These are phyloP conservation scores for Hetaerina americana DNA, from an alignment of 1,140 invertebrate species.

Conservation along the genomic window DNA sequence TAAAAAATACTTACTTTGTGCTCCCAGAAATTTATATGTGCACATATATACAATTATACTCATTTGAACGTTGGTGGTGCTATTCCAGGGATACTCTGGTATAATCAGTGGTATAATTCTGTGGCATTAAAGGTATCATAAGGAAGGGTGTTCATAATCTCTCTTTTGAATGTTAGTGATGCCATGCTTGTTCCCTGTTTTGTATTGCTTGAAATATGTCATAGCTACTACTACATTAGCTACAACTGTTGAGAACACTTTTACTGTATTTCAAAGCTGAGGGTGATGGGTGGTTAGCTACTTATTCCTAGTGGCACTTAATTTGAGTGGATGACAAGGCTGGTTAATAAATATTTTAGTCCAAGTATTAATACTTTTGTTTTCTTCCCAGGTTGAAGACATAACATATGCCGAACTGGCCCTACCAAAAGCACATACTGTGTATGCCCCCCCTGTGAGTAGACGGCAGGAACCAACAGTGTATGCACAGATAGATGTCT, in stretches of 20 bases:
- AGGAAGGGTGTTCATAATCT: not conserved
- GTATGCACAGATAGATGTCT: conserved; percentile 43
- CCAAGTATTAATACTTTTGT: not conserved
- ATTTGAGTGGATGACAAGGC: not conserved
- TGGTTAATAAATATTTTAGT: not conserved
- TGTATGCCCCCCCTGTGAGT: conserved; percentile 19
- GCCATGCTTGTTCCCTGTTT: too few relatives aligned
- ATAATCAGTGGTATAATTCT: too few relatives aligned
- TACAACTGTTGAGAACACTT: not conserved
- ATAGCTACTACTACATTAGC: not conserved
- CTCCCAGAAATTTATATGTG: too few relatives aligned
- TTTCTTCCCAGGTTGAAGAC: conserved; percentile 30
- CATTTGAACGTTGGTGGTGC: too few relatives aligned
- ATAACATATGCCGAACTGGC: conserved; percentile 44
- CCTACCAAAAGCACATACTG: conserved; percentile 24
- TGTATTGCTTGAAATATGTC: not conserved
- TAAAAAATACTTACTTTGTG: too few relatives aligned
- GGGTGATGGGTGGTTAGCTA: not conserved
- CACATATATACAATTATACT: too few relatives aligned
- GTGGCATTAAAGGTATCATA: not conserved
- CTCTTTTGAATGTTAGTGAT: not conserved
- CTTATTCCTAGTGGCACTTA: too few relatives aligned
- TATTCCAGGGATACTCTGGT: too few relatives aligned
- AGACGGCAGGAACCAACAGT: conserved; percentile 41
- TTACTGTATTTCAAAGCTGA: not conserved